Percentiles rank a stretch among this genome's conserved stretches.
These are phyloP conservation scores for Cotesia vestalis DNA, from an alignment of 1,140 invertebrate species.

Conservation along the genomic window DNA sequence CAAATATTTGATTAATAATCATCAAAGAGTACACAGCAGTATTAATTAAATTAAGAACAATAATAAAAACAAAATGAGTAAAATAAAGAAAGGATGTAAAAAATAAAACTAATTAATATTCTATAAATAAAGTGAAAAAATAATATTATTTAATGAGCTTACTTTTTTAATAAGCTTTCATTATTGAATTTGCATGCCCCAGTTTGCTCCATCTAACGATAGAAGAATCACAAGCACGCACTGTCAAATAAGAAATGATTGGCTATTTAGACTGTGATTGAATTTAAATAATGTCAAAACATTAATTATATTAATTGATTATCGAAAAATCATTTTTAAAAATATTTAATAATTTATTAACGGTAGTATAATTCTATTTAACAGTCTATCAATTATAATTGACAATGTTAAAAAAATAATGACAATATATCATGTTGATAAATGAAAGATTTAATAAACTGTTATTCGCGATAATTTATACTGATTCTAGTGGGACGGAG, in stretches of 20 bases:
- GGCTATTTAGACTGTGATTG: not conserved
- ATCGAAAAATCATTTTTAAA: not conserved
- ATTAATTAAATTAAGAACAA: too few species aligned
- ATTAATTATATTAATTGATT: not conserved
- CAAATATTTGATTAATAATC: too few species aligned
- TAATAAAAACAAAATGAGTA: too few species aligned
- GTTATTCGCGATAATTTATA: slow-evolving; percentile 21
- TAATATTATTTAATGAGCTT: slow-evolving; percentile 5
- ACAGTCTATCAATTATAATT: not conserved
- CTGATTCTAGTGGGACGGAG: not conserved
- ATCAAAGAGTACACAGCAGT: too few species aligned
- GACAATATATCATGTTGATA: not conserved
- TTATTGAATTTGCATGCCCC: slow-evolving; percentile 28
- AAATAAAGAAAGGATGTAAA: too few species aligned
- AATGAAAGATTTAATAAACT: not conserved
- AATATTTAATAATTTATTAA: not conserved
- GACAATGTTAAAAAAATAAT: not conserved
- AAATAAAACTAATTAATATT: too few species aligned
- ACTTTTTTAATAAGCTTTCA: slow-evolving; percentile 22
- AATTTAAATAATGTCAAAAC: not conserved
- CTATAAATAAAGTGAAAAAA: too few species aligned
- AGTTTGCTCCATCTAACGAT: slow-evolving; percentile 25
- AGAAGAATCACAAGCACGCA: slow-evolving; percentile 8
- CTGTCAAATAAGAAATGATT: slow-evolving; percentile 10
- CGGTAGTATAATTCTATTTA: not conserved